Evolutionary conservation across 2,113 vertebrate species (phyloP), one percentile per base, ranked within the genome.

Genomic region (zebrafish (Danio rerio)): DNA sequence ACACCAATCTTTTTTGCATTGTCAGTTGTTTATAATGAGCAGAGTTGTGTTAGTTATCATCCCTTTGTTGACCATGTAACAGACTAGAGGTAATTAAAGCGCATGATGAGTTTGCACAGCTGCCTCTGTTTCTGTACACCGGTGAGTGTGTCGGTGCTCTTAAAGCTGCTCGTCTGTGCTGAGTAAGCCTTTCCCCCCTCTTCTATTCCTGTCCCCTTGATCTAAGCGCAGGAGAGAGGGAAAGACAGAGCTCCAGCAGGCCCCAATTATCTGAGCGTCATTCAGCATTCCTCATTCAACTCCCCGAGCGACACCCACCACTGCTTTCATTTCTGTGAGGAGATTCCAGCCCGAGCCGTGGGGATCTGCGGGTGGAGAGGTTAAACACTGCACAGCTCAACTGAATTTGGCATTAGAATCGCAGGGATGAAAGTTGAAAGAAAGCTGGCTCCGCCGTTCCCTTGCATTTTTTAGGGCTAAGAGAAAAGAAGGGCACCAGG

Each of bases 241-340:
- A 72, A 9, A 52, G 50, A 21, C 2, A 21, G 58, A 85, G 83
- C 86, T 80, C 84, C 80, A 69, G 83, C 80, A 82, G 86, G 91
- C 87, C 85, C 87, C 90, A 92, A 93, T 93, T 93, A 93, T 90
- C 87, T 82, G 86, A 86, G 81, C 79, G 86, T 91, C 89, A 90
- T 86, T 91, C 91, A 88, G 86, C 77, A 87, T 88, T 85, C 84
- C 89, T 90, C 87, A 89, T 90, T 89, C 90, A 82, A 85, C 86
- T 88, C 84, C 86, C 87, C 88, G 66, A 81, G 87, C 50, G 80
- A 79, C 63, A 72, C 88, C 84, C 86, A 81, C 88, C 47, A 75
- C 86, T 78, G 86, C 87, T 89, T 92, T 90, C 16, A 90, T 90
- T 91, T 87, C 31, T 85, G 88, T 79, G 68, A 13, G 80, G 83